Percentiles rank a stretch among this genome's conserved stretches.
These are phyloP conservation scores for Drosophila melanosoma DNA, from an alignment of 2,888 invertebrate species.

Conservation along the genomic window DNA sequence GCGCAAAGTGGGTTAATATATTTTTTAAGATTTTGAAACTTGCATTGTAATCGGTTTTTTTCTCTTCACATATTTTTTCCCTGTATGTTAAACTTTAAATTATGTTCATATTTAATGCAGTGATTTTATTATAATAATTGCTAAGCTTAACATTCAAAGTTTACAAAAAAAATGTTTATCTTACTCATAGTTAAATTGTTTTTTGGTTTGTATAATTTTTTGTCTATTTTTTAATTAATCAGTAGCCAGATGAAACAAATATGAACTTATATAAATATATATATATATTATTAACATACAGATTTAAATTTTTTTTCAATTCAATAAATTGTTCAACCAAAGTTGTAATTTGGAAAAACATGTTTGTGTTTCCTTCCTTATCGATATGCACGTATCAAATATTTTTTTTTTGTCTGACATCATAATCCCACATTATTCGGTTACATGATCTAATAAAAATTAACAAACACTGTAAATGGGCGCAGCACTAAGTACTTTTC, in stretches of 20 bases:
- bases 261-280: neutral
- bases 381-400: constrained; percentile 6
- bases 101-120: neutral
- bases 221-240: neutral
- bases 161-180: too few relatives aligned
- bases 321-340: neutral
- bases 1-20: neutral
- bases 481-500: constrained; percentile 17
- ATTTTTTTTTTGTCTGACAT: constrained; percentile 15
- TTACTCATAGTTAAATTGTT: neutral
- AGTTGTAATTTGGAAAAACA: neutral
- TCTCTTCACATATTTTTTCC: too few relatives aligned
- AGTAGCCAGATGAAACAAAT: neutral
- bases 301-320: neutral
- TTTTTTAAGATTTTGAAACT: neutral
- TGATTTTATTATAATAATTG: neutral
- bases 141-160: neutral
- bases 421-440: constrained; percentile 7
- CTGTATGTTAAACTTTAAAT: neutral
- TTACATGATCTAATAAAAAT: constrained; percentile 12
- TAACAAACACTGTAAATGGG: constrained; percentile 37
- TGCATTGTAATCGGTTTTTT: neutral
- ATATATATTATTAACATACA: accelerated
- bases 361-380: neutral
- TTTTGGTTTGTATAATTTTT: neutral